Base-by-base conservation (phyloP, 2,888 invertebrate genomes). In the Rotaria macrura region DNA sequence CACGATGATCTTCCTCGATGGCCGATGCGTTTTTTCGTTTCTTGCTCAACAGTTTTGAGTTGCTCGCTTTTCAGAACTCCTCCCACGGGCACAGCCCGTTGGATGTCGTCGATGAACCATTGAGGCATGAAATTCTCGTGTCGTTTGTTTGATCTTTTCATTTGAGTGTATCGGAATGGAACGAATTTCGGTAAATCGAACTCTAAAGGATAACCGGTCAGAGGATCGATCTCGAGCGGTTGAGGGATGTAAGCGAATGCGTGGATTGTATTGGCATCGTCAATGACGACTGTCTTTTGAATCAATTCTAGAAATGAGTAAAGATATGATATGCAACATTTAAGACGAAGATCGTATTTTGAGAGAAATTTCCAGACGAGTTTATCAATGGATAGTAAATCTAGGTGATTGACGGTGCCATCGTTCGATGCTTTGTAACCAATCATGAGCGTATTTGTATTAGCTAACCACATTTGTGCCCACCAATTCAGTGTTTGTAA, bases 401-500 rank as follows among this genome's bases (percentile, higher is more conserved):
- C 43, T 4, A 79, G 1, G 4, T 79, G 79, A 79, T 79, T 20
- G 43, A 79, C 34, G n/a, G 1, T 43, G 25, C 79, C 79, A 43
- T 25, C 10, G 38, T 65, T 65, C 14, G 79, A n/a, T 25, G 79
- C 12, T 43, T 43, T 40, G n/a, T 79, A 79, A 25, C 79, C 79
- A n/a, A 79, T 79, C 43, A 79, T 40, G 14, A 79, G 43, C 43
- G 40, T 79, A 43, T 79, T n/a, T 7, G n/a, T 12, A 79, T 79
- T 79, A n/a, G 43, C 40, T 40, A 79, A 43, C 79, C 79, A 79
- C 79, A 79, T 79, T 43, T 79, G 79, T 43, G 79, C 79, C 79
- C 79, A 79, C 79, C 79, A 79, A n/a, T 43, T 9, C 12, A 79
- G 79, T 43, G 79, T 79, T 43, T 79, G 40, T 43, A 79, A n/a